Evolutionary conservation across 2,888 invertebrate genomes (phyloP), one percentile per base, ranked within the genome.

Genomic region (Ferdinandea cuprea): DNA sequence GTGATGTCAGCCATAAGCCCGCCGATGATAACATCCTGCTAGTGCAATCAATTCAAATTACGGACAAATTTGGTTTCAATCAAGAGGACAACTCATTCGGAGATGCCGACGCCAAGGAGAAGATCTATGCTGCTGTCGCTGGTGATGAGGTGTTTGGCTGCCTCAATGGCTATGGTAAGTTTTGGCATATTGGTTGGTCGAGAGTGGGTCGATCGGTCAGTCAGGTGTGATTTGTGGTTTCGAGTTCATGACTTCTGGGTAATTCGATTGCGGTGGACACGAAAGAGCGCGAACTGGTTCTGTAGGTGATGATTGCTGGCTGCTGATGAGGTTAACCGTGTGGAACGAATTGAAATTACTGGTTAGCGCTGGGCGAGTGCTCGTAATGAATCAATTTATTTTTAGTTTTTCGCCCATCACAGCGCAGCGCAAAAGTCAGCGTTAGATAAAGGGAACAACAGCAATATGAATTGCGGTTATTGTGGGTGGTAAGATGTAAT

Each of bases 11-110:
- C 86, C 85, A 89, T 86, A 90, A 91, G 86, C 88, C 92, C 85
- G 91, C 91, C 77, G 93, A 94, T 85, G 97, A 97, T 88, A 96
- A 97, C 89, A 94, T 98, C 91, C 93, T 98, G 59, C 93, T 97
- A 85, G 97, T 97, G 61, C 96, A 97, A 90, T 96, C 96, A 78
- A 97, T 98, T 88, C 96, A 97, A 91, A 98, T 98, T 89, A 96
- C 96, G 44, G 97, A 98, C 92, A 97, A 97, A 91, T 97, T 97
- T 90, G 96, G 96, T 59, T 96, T 96, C 91, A 95, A 96, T 80
- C 93, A 93, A 86, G 89, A 90, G 85, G 93, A 94, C 85, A 92
- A 92, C 81, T 86, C 88, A 65, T 87, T 87, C 76, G 86, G 86
- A 9, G 86, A 87, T 52, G 87, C 86, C 59, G 91, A 93, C 77